A percentile compares a stretch with the other conserved stretches of the same genome.
Conservation (phyloP, 2,113 vertebrate genomes). For the Coreoperca whiteheadi region DNA sequence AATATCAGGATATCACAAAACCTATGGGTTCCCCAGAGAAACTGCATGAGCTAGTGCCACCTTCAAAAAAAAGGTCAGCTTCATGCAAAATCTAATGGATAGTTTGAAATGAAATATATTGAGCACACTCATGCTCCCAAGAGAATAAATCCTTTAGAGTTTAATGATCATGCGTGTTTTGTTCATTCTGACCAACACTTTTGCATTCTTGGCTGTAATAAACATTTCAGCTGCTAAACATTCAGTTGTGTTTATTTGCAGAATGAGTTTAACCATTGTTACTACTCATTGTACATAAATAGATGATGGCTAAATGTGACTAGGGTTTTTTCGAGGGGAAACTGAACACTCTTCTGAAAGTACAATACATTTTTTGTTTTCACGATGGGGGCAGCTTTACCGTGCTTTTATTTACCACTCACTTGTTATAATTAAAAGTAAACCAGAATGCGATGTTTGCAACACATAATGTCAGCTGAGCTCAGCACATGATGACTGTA, state of each 20-base stretch:
- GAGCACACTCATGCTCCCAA: not conserved
- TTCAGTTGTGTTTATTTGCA: not conserved
- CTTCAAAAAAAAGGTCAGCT: too few relatives aligned
- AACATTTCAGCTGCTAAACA: not conserved
- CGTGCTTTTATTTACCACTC: not conserved
- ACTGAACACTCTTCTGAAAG: not conserved
- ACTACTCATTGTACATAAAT: too few relatives aligned
- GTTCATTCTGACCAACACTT: not conserved
- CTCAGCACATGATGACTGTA: constrained; percentile 1
- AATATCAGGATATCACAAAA: too few relatives aligned
- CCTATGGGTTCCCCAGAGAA: too few relatives aligned
- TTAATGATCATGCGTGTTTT: not conserved
- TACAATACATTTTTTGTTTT: not conserved
- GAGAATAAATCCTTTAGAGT: not conserved
- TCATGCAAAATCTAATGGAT: too few relatives aligned
- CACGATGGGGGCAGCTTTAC: not conserved
- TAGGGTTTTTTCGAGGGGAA: not conserved
- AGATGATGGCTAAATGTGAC: not conserved
- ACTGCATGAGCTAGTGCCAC: too few relatives aligned
- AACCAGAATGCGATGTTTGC: constrained; percentile 1
- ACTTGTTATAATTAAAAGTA: not conserved
- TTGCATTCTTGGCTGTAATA: not conserved
- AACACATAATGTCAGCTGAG: constrained; percentile 9
- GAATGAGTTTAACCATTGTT: not conserved
- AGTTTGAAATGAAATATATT: too few relatives aligned